Evolutionary conservation across 2,113 vertebrate species (phyloP).

Genomic region (Papio anubis): DNA sequence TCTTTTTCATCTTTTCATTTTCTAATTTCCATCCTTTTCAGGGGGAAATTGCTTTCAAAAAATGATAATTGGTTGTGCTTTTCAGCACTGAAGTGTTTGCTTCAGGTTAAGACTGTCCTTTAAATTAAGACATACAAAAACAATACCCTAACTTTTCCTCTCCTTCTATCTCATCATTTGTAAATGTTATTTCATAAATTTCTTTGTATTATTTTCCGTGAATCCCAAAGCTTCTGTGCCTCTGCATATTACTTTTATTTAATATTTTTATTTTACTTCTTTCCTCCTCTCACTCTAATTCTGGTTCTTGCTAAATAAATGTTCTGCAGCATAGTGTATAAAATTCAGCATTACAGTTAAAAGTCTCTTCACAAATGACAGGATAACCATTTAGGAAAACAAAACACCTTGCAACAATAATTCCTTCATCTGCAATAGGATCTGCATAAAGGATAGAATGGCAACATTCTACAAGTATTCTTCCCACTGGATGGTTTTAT

Average conservation of each 20-base stretch:
- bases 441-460: not conserved
- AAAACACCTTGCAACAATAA: not conserved
- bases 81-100: slow-evolving; percentile 75
- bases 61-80: slow-evolving; percentile 82
- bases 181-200: slow-evolving; percentile 41
- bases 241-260: slow-evolving; percentile 26
- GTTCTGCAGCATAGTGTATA: not conserved
- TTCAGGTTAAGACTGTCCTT: slow-evolving; percentile 75
- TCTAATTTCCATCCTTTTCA: slow-evolving; percentile 79
- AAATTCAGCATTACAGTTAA: not conserved
- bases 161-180: slow-evolving; percentile 56
- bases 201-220: slow-evolving; percentile 42
- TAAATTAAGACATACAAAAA: slow-evolving; percentile 80
- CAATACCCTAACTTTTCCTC: not conserved
- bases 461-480: not conserved
- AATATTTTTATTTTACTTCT: not conserved
- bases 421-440: not conserved
- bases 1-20: slow-evolving; percentile 73
- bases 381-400: not conserved
- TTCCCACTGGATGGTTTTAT: not conserved
- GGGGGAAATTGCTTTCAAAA: slow-evolving; percentile 76
- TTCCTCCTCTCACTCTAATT: not conserved
- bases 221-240: slow-evolving; percentile 34
- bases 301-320: not conserved
- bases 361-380: not conserved